Percentiles rank a stretch among this genome's conserved stretches.
Evolutionary conservation across 2,113 vertebrate species (phyloP).

Genomic region (Cygnus atratus): DNA sequence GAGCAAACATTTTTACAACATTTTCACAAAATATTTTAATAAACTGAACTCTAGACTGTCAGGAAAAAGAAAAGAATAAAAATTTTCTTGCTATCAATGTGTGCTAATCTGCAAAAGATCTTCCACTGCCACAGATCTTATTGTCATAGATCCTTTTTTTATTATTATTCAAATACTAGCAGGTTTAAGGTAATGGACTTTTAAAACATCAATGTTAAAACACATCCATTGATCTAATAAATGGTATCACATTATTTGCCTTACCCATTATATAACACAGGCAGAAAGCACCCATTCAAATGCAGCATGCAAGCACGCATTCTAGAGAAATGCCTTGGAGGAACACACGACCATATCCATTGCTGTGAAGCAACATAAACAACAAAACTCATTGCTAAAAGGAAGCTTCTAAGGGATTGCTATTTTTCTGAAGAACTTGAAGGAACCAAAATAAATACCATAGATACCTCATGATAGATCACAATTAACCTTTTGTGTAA

Average conservation of each 20-base stretch:
- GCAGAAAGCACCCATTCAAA: neutral
- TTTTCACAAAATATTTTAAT: neutral
- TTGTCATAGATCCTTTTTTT: neutral
- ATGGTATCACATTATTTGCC: neutral
- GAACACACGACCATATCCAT: neutral
- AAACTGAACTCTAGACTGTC: neutral
- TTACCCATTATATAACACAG: neutral
- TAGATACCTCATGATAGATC: neutral
- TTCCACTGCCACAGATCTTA: neutral
- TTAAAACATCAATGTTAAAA: conserved; percentile 19
- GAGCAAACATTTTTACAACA: neutral
- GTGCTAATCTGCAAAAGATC: neutral
- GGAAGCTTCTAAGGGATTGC: neutral
- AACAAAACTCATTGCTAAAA: neutral
- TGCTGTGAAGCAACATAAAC: neutral
- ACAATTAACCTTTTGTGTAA: neutral
- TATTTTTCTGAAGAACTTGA: neutral
- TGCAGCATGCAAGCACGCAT: neutral
- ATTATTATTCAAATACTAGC: neutral
- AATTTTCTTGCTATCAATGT: neutral
- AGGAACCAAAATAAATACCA: neutral
- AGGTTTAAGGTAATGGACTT: conserved; percentile 10
- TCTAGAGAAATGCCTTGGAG: neutral
- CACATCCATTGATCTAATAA: conserved; percentile 21
- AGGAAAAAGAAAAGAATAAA: neutral